Evolutionary conservation across 2,888 invertebrate species (phyloP).

Genomic region (Odontocerum albicorne): DNA sequence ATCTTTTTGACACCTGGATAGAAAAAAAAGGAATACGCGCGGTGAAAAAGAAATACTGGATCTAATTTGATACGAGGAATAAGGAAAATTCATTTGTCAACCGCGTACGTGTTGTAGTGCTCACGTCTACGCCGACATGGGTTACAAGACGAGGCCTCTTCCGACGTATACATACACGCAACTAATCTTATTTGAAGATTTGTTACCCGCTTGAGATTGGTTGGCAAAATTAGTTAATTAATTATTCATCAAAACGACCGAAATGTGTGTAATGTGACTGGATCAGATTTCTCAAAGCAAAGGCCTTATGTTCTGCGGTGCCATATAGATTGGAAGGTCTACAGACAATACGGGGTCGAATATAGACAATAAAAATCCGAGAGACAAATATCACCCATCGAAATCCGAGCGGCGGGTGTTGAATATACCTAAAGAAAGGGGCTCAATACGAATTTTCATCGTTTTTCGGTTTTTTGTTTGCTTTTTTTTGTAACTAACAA

Average conservation of each 20-base stretch:
- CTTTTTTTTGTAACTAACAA: no score
- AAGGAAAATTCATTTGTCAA: neutral
- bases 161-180: slow-evolving; percentile 8
- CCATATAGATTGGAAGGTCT: no score
- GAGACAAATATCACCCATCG: no score
- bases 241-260: slow-evolving; percentile 36
- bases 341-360: no score
- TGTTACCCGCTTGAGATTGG: slow-evolving; percentile 35
- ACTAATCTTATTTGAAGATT: slow-evolving; percentile 36
- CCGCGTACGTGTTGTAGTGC: neutral
- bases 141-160: neutral
- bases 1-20: neutral
- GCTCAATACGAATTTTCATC: no score
- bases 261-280: slow-evolving; percentile 32
- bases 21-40: neutral
- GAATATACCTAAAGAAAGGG: no score
- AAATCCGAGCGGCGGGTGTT: no score
- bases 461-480: no score
- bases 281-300: slow-evolving; percentile 32
- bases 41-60: neutral
- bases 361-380: no score
- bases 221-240: slow-evolving; percentile 36
- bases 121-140: neutral
- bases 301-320: no score
- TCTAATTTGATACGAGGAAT: neutral